phyloP scores from a whole-genome alignment of 1,140 invertebrate species.

The Matsumurasca onukii region DNA sequence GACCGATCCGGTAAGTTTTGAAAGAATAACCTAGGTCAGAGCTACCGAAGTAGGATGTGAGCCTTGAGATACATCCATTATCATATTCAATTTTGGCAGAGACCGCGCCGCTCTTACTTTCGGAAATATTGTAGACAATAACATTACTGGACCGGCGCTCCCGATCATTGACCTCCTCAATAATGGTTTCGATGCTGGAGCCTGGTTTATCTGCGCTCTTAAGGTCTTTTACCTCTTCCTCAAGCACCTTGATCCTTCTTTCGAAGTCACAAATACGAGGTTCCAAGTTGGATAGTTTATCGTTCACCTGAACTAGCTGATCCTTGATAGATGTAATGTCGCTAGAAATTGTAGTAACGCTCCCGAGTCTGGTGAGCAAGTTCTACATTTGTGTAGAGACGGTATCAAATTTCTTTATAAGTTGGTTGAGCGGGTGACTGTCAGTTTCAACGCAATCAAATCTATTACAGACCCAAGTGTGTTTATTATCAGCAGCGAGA shows the following conservation, averaged over 20 bases:
- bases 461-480: background rate
- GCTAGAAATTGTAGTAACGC: background rate
- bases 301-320: slow-evolving; percentile 3
- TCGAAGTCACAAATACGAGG: background rate
- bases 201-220: background rate
- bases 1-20: background rate
- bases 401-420: background rate
- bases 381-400: background rate
- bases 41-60: background rate
- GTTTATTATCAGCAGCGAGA: background rate
- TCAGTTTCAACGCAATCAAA: background rate
- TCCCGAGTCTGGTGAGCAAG: slow-evolving; percentile 5
- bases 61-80: background rate
- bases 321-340: background rate
- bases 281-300: background rate
- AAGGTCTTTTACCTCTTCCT: background rate
- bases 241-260: background rate
- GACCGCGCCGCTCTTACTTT: slow-evolving; percentile 1
- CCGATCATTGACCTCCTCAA: background rate
- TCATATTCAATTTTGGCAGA: background rate
- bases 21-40: background rate
- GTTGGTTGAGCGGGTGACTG: background rate
- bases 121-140: background rate
- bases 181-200: background rate
- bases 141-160: background rate